These are phyloP conservation scores for Ovibos moschatus DNA, from an alignment of 2,113 vertebrate genomes.

Conservation along the genomic window DNA sequence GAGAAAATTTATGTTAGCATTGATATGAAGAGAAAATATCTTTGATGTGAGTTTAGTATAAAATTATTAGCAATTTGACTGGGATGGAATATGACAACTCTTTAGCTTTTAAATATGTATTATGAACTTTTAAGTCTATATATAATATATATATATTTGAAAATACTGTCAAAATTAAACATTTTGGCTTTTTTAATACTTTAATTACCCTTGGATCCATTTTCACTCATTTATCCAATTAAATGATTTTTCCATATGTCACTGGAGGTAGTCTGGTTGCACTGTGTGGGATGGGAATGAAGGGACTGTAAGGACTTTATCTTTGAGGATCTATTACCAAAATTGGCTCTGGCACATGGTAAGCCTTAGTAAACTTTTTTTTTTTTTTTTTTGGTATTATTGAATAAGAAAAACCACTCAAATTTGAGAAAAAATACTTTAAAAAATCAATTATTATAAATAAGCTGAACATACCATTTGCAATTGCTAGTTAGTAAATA, in stretches of 20 bases:
- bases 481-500: not conserved
- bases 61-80: slow-evolving; percentile 25
- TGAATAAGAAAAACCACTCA: not conserved
- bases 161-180: not conserved
- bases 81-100: not conserved
- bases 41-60: not conserved
- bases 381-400: not conserved
- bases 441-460: not conserved
- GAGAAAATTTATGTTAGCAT: slow-evolving; percentile 46
- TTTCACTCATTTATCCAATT: not conserved
- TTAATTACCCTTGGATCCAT: not conserved
- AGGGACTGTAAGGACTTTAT: not conserved
- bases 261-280: not conserved
- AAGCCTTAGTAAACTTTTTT: not conserved
- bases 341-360: not conserved
- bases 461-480: not conserved
- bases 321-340: not conserved
- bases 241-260: not conserved
- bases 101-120: not conserved
- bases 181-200: not conserved
- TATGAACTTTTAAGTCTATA: not conserved
- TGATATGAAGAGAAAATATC: slow-evolving; percentile 42
- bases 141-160: not conserved
- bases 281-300: not conserved
- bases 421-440: slow-evolving; percentile 18